Evolutionary conservation across 2,888 invertebrate species (phyloP).

Genomic region (Ptychoptera contaminata): DNA sequence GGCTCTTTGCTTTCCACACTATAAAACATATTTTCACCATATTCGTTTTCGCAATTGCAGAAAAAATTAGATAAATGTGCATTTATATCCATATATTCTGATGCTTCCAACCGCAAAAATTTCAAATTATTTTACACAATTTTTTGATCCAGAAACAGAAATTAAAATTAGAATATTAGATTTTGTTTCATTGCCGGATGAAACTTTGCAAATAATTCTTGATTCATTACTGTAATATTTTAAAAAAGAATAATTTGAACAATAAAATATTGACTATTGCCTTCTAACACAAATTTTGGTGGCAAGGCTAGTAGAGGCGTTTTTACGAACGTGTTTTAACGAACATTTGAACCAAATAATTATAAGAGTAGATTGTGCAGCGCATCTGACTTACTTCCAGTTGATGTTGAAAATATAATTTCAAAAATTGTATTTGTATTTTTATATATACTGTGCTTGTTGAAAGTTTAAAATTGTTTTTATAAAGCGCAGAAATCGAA

Average conservation of each 20-base stretch:
- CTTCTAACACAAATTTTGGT: not conserved
- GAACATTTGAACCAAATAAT: not conserved
- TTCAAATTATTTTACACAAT: not conserved
- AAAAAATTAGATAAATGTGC: too few species aligned
- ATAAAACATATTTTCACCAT: too few species aligned
- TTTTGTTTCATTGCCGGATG: too few species aligned
- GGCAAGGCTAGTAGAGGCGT: not conserved
- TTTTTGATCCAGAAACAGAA: too few species aligned
- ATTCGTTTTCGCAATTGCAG: too few species aligned
- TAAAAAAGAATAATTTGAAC: not conserved
- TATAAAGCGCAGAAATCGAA: not conserved
- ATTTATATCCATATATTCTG: not conserved
- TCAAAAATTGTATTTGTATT: not conserved
- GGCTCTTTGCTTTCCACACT: too few species aligned
- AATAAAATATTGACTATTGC: not conserved
- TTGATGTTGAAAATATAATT: not conserved
- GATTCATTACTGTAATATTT: not conserved
- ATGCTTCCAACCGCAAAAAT: not conserved
- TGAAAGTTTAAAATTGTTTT: constrained; percentile 2
- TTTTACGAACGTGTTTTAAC: not conserved
- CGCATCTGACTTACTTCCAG: not conserved
- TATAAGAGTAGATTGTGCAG: not conserved
- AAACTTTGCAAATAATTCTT: too few species aligned
- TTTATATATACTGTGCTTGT: constrained; percentile 3
- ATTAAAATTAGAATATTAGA: too few species aligned